A percentile compares a stretch with the other conserved stretches of the same genome.
Evolutionary conservation across 2,888 invertebrate species (phyloP).

Genomic region (Drosophila bunnanda): DNA sequence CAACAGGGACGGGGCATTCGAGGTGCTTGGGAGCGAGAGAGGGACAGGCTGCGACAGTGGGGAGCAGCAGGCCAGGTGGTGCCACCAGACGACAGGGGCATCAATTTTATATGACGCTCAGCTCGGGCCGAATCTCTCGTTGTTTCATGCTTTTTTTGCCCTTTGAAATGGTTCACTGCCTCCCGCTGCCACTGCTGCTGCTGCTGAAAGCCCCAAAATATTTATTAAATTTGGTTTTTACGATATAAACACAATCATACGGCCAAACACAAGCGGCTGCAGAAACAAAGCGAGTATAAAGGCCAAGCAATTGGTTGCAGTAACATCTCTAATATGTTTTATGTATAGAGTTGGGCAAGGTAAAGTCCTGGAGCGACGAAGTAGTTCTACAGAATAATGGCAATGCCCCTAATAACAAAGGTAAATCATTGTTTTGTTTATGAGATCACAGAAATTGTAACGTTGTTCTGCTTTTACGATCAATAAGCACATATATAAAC

Average conservation of each 20-base stretch:
- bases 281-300: slow-evolving; percentile 30
- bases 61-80: slow-evolving; percentile 32
- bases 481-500: neutral
- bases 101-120: slow-evolving; percentile 73
- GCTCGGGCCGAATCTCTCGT: slow-evolving; percentile 15
- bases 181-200: slow-evolving; percentile 19
- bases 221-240: slow-evolving; percentile 74
- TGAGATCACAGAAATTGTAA: neutral
- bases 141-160: slow-evolving; percentile 24
- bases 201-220: slow-evolving; percentile 57
- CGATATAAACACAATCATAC: slow-evolving; percentile 43
- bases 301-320: slow-evolving; percentile 64
- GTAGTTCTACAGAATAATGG: neutral
- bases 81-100: slow-evolving; percentile 64
- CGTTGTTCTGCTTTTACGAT: too few relatives aligned
- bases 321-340: slow-evolving; percentile 33
- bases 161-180: slow-evolving; percentile 44
- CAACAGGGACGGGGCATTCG: slow-evolving; percentile 9
- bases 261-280: slow-evolving; percentile 29
- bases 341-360: slow-evolving; percentile 1
- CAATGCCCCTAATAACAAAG: neutral
- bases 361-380: neutral
- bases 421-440: neutral
- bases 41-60: slow-evolving; percentile 22
- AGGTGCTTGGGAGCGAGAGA: neutral